Conservation (phyloP, 2,113 vertebrate genomes). For the Centropristis striata region DNA sequence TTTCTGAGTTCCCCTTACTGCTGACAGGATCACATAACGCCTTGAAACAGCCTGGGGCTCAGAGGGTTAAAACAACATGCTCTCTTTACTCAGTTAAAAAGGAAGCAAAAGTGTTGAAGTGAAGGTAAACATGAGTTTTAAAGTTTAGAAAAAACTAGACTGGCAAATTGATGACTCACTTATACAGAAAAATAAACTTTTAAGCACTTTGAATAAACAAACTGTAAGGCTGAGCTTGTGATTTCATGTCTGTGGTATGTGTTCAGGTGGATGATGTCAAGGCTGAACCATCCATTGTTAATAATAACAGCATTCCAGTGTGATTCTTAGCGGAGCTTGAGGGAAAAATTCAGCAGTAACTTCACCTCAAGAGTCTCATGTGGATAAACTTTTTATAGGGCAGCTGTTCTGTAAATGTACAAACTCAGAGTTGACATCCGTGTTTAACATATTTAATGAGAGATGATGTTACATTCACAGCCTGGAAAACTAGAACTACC, state of each 20-base stretch:
- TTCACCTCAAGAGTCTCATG: slow-evolving; percentile 16
- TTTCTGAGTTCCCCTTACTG: too few relatives aligned
- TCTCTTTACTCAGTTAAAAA: neutral
- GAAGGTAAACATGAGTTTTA: neutral
- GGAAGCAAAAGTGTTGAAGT: neutral
- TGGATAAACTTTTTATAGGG: slow-evolving; percentile 28
- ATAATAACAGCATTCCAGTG: neutral
- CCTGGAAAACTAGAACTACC: neutral
- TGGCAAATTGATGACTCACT: neutral
- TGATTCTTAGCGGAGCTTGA: neutral
- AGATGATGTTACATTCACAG: slow-evolving; percentile 30
- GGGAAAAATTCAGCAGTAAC: neutral
- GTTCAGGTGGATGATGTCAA: slow-evolving; percentile 27
- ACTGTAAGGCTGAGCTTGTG: neutral
- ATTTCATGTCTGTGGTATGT: neutral
- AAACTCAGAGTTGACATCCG: neutral
- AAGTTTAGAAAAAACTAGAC: neutral
- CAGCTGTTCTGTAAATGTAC: slow-evolving; percentile 38
- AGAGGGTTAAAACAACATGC: neutral
- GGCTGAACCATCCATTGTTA: neutral
- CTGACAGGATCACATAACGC: too few relatives aligned
- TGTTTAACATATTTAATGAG: slow-evolving; percentile 1
- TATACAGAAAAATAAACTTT: neutral
- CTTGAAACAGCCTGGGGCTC: too few relatives aligned
- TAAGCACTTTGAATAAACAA: neutral